These are phyloP conservation scores for Hestina assimilis DNA, from an alignment of 1,140 invertebrate species.

Conservation along the genomic window DNA sequence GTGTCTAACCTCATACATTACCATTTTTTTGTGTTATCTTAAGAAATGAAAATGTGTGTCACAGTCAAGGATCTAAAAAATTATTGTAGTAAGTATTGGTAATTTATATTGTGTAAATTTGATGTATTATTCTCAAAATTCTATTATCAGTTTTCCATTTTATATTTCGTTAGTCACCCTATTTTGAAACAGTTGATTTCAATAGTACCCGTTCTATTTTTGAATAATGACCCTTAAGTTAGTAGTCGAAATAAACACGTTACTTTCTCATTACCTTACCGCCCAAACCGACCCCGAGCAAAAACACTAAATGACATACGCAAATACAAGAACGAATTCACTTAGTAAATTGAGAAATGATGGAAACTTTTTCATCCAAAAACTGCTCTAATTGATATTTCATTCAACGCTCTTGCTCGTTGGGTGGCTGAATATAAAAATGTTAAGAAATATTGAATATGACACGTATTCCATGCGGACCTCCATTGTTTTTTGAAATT, in stretches of 20 bases:
- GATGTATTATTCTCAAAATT: too few species aligned
- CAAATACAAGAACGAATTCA: conserved; percentile 66
- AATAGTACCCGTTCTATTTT: too few species aligned
- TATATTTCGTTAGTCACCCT: too few species aligned
- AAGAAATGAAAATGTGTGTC: too few species aligned
- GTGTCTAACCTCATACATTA: too few species aligned
- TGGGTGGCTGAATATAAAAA: conserved; percentile 67
- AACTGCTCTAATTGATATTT: conserved; percentile 74
- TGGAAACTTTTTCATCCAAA: conserved; percentile 54
- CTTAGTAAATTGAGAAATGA: conserved; percentile 76
- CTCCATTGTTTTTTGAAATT: conserved; percentile 13
- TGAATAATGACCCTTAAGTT: conserved; percentile 8
- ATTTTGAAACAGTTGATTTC: too few species aligned
- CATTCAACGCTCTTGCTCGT: conserved; percentile 66
- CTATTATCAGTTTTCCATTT: too few species aligned
- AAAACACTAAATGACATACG: conserved; percentile 73
- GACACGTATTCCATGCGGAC: conserved; percentile 40
- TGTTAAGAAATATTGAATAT: conserved; percentile 58
- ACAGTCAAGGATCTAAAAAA: too few species aligned
- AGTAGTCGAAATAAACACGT: conserved; percentile 59
- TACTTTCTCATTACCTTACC: conserved; percentile 69
- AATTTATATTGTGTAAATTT: too few species aligned
- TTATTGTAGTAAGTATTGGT: too few species aligned
- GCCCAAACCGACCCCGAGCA: conserved; percentile 61
- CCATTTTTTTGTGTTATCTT: too few species aligned